These are phyloP conservation scores for Strigamia maritima DNA, from an alignment of 2,888 invertebrate genomes.

Conservation along the genomic window DNA sequence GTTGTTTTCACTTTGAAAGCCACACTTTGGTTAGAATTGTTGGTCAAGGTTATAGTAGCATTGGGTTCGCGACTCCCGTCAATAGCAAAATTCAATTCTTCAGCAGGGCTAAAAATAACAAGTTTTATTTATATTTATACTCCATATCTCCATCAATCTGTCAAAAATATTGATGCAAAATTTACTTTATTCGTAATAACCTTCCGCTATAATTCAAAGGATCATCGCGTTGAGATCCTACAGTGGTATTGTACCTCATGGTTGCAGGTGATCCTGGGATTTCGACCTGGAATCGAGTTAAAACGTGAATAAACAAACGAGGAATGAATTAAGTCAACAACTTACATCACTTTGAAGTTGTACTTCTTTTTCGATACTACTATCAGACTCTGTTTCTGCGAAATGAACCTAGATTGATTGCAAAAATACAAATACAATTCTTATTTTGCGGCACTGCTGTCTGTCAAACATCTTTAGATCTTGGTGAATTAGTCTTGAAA, in stretches of 20 bases:
- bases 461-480: not conserved
- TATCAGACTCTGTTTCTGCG: slow-evolving; percentile 4
- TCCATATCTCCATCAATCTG: no score
- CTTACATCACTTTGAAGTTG: not conserved
- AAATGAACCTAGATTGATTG: not conserved
- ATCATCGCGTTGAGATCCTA: not conserved
- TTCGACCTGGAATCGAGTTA: not conserved
- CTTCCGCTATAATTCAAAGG: not conserved
- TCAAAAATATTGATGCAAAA: no score
- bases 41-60: slow-evolving; percentile 67
- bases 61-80: slow-evolving; percentile 64
- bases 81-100: slow-evolving; percentile 66
- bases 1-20: slow-evolving; percentile 88
- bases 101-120: slow-evolving; percentile 61
- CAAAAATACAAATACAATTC: not conserved
- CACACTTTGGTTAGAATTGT: slow-evolving; percentile 62
- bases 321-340: not conserved
- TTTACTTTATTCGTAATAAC: not conserved
- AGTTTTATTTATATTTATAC: no score
- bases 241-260: not conserved
- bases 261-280: not conserved
- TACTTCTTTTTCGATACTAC: not conserved
- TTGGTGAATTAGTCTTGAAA: not conserved
- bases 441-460: not conserved
- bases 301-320: no score